phyloP scores from a whole-genome alignment of 92 coral and sea anemone species.

The Palythoa heliodiscus region DNA sequence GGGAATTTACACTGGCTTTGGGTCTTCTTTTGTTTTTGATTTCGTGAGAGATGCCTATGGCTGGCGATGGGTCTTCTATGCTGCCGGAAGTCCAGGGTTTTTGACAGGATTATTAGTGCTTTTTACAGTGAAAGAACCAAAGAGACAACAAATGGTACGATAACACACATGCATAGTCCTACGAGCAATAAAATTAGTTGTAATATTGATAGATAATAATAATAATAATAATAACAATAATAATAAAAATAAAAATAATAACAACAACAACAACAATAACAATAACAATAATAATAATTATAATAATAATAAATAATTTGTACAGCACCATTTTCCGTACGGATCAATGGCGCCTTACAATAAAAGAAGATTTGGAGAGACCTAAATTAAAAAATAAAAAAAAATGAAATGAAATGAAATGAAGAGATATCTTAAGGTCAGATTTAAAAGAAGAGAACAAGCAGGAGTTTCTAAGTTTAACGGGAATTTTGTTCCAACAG shows the following conservation, averaged over 20 bases:
- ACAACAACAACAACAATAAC: too few relatives aligned
- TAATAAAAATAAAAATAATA: too few relatives aligned
- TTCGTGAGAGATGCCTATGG: conserved; percentile 34
- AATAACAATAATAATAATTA: too few relatives aligned
- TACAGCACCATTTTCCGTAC: too few relatives aligned
- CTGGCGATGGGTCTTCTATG: conserved; percentile 38
- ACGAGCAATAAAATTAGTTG: neutral
- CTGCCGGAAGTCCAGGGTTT: conserved; percentile 23
- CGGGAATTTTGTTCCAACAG: neutral
- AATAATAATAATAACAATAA: neutral
- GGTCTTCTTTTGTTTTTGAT: conserved; percentile 4
- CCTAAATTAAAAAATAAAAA: too few relatives aligned
- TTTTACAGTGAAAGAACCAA: conserved; percentile 19
- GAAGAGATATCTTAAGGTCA: too few relatives aligned
- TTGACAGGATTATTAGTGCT: conserved; percentile 25
- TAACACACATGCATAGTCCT: neutral
- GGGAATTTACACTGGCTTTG: conserved; percentile 39
- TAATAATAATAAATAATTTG: too few relatives aligned
- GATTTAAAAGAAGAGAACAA: too few relatives aligned
- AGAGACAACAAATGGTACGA: neutral
- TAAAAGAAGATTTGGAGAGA: too few relatives aligned
- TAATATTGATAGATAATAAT: neutral
- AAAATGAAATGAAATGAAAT: too few relatives aligned
- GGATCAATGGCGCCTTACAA: too few relatives aligned
- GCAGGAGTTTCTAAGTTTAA: neutral